A percentile compares a stretch with the other conserved stretches of the same genome.
phyloP scores from a whole-genome alignment of 2,888 invertebrate genomes.

The Scaptomyza tumidula region DNA sequence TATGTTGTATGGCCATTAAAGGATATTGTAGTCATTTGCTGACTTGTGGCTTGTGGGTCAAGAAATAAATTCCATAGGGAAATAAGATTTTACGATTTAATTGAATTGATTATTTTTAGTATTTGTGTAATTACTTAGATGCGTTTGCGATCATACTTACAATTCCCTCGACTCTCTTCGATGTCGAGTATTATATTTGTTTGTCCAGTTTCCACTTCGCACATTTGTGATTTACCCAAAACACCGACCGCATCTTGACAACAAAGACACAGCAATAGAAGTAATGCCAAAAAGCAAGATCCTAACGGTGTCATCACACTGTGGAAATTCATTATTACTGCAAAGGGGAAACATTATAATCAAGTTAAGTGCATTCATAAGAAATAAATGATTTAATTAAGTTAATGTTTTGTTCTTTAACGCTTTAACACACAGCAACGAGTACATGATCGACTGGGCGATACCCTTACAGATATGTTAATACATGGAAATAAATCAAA shows the following conservation, averaged over 20 bases:
- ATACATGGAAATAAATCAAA: conserved; percentile 12
- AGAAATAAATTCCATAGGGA: conserved; percentile 3
- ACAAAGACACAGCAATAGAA: conserved; percentile 62
- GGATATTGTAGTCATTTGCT: conserved; percentile 1
- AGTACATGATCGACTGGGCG: not conserved
- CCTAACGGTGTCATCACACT: conserved; percentile 41
- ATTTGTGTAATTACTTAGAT: not conserved
- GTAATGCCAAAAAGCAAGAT: conserved; percentile 49
- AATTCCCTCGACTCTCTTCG: conserved; percentile 93
- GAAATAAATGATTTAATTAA: not conserved
- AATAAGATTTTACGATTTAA: not conserved
- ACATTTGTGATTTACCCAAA: conserved; percentile 85
- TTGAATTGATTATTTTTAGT: not conserved
- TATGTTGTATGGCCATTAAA: conserved; percentile 11
- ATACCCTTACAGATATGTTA: not conserved
- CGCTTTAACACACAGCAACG: not conserved
- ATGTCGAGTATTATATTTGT: conserved; percentile 96
- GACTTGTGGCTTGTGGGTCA: not conserved
- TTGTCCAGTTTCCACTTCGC: conserved; percentile 94
- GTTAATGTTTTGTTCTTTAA: not conserved
- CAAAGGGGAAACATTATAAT: conserved; percentile 10
- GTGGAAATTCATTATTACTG: conserved; percentile 50
- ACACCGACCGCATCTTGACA: conserved; percentile 72
- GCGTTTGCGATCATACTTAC: conserved; percentile 87
- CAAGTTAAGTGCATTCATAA: not conserved